phyloP scores from a whole-genome alignment of 2,888 invertebrate species.

The Phortica okadai region DNA sequence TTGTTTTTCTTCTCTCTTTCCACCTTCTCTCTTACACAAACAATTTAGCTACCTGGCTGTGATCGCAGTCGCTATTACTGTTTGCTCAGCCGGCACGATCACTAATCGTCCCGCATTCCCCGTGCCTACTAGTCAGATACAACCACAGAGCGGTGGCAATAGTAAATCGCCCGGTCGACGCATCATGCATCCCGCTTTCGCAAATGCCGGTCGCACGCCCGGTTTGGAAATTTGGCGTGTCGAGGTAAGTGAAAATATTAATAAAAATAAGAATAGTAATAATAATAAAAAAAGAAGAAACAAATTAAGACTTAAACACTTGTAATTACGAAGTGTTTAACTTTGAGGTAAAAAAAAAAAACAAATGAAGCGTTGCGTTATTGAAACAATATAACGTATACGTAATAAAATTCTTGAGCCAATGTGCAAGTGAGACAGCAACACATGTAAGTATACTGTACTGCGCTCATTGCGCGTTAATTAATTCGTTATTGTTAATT shows the following conservation, averaged over 20 bases:
- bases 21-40: no score
- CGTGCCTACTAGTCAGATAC: constrained; percentile 64
- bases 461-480: background rate
- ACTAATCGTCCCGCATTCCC: constrained; percentile 70
- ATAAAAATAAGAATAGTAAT: background rate
- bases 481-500: constrained; percentile 21
- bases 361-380: background rate
- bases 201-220: constrained; percentile 81
- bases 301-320: background rate
- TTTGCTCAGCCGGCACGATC: constrained; percentile 72
- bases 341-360: no score
- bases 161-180: constrained; percentile 66
- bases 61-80: constrained; percentile 59
- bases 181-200: constrained; percentile 82
- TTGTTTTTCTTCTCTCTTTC: constrained; percentile 37
- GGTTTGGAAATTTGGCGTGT: constrained; percentile 89
- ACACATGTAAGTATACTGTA: background rate
- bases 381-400: background rate
- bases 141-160: constrained; percentile 57
- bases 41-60: constrained; percentile 62
- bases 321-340: background rate
- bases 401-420: background rate
- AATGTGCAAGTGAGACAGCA: background rate
- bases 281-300: background rate
- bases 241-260: constrained; percentile 79